phyloP scores from a whole-genome alignment of 2,797 vertebrate species.

The Ibycter americanus region DNA sequence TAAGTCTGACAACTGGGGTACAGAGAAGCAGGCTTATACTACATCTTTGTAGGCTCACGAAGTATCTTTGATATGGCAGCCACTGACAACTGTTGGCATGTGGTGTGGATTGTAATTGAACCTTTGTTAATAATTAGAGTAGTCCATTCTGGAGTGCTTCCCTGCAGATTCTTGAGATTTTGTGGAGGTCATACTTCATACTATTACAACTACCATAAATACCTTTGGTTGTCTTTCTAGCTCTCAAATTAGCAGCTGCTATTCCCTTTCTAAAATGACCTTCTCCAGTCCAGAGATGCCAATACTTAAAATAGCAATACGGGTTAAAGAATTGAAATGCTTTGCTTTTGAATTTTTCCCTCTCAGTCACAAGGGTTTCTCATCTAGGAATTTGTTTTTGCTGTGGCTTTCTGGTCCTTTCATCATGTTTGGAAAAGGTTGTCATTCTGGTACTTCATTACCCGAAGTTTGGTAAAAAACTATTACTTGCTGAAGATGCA shows the following conservation, averaged over 20 bases:
- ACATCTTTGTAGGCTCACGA: background rate
- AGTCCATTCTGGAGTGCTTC: background rate
- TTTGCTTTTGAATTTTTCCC: background rate
- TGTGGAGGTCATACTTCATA: constrained; percentile 14
- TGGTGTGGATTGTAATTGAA: constrained; percentile 16
- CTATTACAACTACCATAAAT: constrained; percentile 47
- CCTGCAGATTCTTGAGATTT: constrained; percentile 50
- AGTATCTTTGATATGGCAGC: background rate
- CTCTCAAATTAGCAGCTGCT: constrained; percentile 59
- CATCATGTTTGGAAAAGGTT: background rate
- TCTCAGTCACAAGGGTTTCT: background rate
- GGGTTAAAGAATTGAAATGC: background rate
- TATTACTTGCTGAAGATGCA: background rate
- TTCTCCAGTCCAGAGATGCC: constrained; percentile 9
- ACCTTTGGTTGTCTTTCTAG: constrained; percentile 18
- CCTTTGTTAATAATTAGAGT: constrained; percentile 40
- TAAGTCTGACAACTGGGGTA: background rate
- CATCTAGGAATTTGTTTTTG: background rate
- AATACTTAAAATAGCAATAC: constrained; percentile 2
- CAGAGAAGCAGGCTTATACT: background rate
- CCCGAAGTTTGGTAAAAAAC: background rate
- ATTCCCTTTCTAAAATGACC: constrained; percentile 36
- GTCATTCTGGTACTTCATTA: background rate
- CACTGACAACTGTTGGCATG: constrained; percentile 19
- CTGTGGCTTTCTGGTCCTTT: background rate